Evolutionary conservation across 30 jellyfish, hydroid and myxozoan genomes (phyloP), one percentile per base, ranked within the genome.

Genomic region (Rhopilema esculentum): DNA sequence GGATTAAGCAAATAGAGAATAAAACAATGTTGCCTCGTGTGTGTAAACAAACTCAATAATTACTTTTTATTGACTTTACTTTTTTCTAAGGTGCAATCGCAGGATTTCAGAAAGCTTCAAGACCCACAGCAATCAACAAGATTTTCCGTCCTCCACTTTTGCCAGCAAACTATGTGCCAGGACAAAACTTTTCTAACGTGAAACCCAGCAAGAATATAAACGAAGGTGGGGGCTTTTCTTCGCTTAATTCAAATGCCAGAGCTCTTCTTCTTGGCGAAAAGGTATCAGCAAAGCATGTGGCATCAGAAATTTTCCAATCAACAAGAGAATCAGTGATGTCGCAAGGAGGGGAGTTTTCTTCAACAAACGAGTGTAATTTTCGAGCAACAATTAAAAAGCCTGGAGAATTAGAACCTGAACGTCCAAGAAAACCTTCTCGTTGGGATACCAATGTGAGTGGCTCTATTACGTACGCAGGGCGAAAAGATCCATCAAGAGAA

Each of bases 81-180:
- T 30, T 51, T 21, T 53, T 57, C 32, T 28, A 31, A 94, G 98
- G 82, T 78, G 82, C 92, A 31, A 31, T 94, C 25, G 48, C 87
- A 75, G 98, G 98, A 17, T 94, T 94, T 69, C 27, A 24, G 15
- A 89, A 89, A 80, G 89, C 97, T 1, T 87, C 97, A 8, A 57
- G 51, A 25, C 91, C 90, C 31, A 72, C 88, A 23, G 88, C 97
- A 50, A 65, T 62, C 49, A 65, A 65, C 75, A 66, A 81, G 32
- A 53, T 84, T 29, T 73, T 82, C 82, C 85, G 95, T 16, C 80
- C 91, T 1, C 96, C 96, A 12, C 12, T 49, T 48, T 77, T 94
- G 26, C 98, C 98, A n/a, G 70, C 80, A 0, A 88, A 83, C 29
- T 94, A 61, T 84, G 73, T 63, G 20, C 91, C 97, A 0, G 73